phyloP scores from a whole-genome alignment of 2,113 vertebrate genomes.

The Micromys minutus region DNA sequence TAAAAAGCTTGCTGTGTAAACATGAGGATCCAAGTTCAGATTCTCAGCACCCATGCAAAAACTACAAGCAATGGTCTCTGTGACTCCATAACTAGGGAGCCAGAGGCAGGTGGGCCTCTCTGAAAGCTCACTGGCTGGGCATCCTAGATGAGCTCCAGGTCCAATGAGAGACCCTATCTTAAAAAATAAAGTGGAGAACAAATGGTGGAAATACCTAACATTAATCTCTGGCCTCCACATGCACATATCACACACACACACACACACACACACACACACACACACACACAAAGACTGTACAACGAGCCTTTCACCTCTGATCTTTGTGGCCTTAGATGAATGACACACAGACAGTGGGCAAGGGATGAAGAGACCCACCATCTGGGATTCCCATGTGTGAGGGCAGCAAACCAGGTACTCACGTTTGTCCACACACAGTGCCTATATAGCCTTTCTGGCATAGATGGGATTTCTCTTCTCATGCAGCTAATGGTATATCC shows the following conservation, averaged over 20 bases:
- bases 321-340: not conserved
- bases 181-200: not conserved
- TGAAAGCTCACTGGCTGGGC: not conserved
- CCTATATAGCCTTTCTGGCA: slow-evolving; percentile 93
- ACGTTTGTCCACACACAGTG: slow-evolving; percentile 94
- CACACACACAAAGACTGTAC: not conserved
- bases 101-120: not conserved
- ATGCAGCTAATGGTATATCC: slow-evolving; percentile 93
- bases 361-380: not conserved
- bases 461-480: slow-evolving; percentile 85
- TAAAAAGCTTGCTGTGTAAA: not conserved
- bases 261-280: not conserved
- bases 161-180: not conserved
- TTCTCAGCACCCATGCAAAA: not conserved
- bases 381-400: not conserved
- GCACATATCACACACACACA: not conserved
- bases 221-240: not conserved
- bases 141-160: not conserved
- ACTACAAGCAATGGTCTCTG: not conserved
- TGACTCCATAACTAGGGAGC: not conserved
- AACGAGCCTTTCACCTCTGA: not conserved
- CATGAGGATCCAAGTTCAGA: not conserved
- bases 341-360: rapidly evolving
- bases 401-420: slow-evolving; percentile 80
- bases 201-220: not conserved